Evolutionary conservation across 1,140 invertebrate species (phyloP), one percentile per base, ranked within the genome.

Genomic region (Lepidurus couesii): DNA sequence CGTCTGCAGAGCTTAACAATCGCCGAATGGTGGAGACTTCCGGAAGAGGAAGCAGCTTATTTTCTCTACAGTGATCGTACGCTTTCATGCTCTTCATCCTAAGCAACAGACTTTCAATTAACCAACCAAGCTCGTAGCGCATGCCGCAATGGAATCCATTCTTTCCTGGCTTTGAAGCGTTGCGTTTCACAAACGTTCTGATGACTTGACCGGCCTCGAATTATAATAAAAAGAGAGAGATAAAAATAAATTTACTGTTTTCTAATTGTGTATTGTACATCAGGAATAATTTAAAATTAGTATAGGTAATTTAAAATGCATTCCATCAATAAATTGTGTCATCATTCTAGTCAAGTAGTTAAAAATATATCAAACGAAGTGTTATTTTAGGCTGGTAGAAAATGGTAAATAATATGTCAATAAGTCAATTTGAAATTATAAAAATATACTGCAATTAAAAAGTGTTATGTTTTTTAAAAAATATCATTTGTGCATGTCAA

Each of bases 81-180:
- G 73, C 73, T 10, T 73, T 73, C 9, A 21, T 10, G 5, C 5
- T 10, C 73, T 73, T 73, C 26, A n/a, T 21, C 26, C 26, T 26
- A 21, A 6, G 26, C n/a, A 7, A 73, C 7, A 7, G 26, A 26
- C 21, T 26, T 7, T 73, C 26, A n/a, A 73, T 21, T 73, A 7
- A 9, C n/a, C 21, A 73, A 73, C 7, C 10, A 4, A 0, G 9
- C 21, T 73, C 73, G 7, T 73, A 73, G n/a, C 73, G 21, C 9
- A 73, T 73, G 21, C 73, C 7, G 26, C 73, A 73, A n/a, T 73
- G 21, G 73, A 73, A 73, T 73, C 5, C 7, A 26, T 73, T 73
- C 73, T 73, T 73, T 73, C 73, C 73, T 73, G 73, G 73, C 26
- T 73, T 10, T 21, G 73, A n/a, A 73, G 73, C 73, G 7, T 7